phyloP scores from a whole-genome alignment of 2,113 vertebrate genomes.

The Pimephales promelas region DNA sequence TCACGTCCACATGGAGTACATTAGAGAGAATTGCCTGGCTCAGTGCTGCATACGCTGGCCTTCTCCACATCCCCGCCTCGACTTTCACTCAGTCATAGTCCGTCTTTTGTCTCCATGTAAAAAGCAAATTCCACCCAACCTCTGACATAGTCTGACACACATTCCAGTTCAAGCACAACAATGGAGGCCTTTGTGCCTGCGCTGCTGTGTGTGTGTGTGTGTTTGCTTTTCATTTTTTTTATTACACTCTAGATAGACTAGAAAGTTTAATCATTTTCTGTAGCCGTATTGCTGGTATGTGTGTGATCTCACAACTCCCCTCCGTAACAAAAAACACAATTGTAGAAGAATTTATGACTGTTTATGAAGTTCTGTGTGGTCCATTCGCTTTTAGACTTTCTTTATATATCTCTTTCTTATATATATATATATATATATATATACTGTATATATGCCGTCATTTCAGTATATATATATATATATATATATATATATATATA shows the following conservation, averaged over 20 bases:
- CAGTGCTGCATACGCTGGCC: conserved; percentile 19
- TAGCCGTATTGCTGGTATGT: conserved; percentile 17
- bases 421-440: no score
- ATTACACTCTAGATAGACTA: conserved; percentile 66
- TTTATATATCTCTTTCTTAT: no score
- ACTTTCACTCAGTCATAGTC: conserved; percentile 63
- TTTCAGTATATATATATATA: no score
- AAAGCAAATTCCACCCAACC: conserved; percentile 70
- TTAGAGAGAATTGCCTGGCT: conserved; percentile 38
- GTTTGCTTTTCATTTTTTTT: conserved; percentile 73
- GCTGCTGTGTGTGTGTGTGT: conserved; percentile 52
- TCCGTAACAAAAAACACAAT: background rate
- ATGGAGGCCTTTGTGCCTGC: conserved; percentile 70
- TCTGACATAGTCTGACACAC: conserved; percentile 63
- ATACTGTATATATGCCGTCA: no score
- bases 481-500: no score
- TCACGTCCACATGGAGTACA: conserved; percentile 52
- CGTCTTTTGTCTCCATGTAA: conserved; percentile 72
- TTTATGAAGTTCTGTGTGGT: conserved; percentile 12
- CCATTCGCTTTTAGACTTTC: background rate
- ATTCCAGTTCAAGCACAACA: conserved; percentile 71
- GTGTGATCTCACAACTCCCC: conserved; percentile 16
- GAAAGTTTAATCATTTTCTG: conserved; percentile 67
- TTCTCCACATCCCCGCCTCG: conserved; percentile 35
- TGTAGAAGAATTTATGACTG: background rate